Evolutionary conservation across 2,113 vertebrate genomes (phyloP).

Genomic region (Pomatorhinus ruficollis): DNA sequence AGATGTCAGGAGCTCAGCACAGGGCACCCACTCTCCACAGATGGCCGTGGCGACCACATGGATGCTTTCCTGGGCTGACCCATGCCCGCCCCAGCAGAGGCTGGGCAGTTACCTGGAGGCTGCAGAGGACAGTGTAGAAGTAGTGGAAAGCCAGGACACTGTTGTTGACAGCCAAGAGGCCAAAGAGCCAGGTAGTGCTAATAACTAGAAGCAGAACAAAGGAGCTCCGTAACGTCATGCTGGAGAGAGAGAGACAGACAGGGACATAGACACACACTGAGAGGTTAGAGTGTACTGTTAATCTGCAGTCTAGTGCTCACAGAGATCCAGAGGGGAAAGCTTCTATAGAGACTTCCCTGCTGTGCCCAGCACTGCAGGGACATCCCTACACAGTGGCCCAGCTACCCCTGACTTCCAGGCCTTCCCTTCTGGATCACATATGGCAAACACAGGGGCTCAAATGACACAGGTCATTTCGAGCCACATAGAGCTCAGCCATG

Average conservation of each 20-base stretch:
- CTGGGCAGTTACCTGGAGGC: conserved; percentile 85
- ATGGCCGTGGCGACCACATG: rapidly evolving
- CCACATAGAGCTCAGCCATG: not conserved
- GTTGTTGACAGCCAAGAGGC: conserved; percentile 98
- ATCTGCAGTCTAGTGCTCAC: not conserved
- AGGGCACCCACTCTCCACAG: not conserved
- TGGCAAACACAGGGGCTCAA: not conserved
- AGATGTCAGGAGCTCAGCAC: not conserved
- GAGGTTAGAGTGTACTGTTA: conserved; percentile 50
- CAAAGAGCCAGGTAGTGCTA: conserved; percentile 95
- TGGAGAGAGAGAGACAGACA: conserved; percentile 72
- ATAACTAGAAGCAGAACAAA: conserved; percentile 93
- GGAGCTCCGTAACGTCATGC: conserved; percentile 90
- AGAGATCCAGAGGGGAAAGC: conserved; percentile 34
- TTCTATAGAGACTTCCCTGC: not conserved
- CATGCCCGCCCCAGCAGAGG: not conserved
- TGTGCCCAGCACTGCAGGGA: not conserved
- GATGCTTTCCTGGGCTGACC: not conserved
- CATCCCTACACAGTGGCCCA: not conserved
- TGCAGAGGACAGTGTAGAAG: conserved; percentile 92
- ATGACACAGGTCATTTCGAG: not conserved
- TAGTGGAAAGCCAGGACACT: conserved; percentile 98
- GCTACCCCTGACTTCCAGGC: not conserved
- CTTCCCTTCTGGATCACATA: conserved; percentile 40
- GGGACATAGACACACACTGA: not conserved